Conservation (phyloP, 2,888 invertebrate genomes). For the Polyommatus icarus region DNA sequence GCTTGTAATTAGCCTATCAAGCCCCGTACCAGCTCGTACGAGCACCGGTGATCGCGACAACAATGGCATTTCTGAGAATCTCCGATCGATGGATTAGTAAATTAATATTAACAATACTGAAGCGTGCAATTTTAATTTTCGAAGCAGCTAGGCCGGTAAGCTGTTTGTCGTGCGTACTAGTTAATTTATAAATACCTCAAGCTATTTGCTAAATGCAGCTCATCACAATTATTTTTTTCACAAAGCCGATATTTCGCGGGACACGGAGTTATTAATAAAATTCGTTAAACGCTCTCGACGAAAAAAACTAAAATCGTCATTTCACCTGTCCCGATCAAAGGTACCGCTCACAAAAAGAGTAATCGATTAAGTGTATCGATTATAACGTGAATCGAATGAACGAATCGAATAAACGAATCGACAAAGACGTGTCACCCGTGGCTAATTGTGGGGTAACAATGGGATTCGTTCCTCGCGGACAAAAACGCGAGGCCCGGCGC, state of each 20-base stretch:
- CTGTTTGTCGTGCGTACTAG: background rate
- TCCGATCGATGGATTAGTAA: too few relatives aligned
- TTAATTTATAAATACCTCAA: background rate
- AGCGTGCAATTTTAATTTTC: background rate
- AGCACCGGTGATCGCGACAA: too few relatives aligned
- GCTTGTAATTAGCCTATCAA: too few relatives aligned
- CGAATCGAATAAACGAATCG: conserved; percentile 43
- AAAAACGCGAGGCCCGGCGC: conserved; percentile 70
- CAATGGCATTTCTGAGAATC: too few relatives aligned
- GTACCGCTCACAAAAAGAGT: conserved; percentile 65
- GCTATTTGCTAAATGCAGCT: conserved; percentile 3
- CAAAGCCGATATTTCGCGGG: conserved; percentile 19
- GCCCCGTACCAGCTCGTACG: too few relatives aligned
- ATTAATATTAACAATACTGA: too few relatives aligned
- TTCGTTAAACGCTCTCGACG: conserved; percentile 23
- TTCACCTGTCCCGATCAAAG: conserved; percentile 54
- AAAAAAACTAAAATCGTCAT: conserved; percentile 41
- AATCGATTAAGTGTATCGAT: conserved; percentile 75
- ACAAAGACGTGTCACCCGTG: conserved; percentile 68
- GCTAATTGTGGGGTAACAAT: conserved; percentile 68
- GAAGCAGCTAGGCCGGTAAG: background rate
- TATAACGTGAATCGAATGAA: conserved; percentile 49
- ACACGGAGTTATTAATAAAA: conserved; percentile 24
- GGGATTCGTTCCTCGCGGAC: conserved; percentile 75
- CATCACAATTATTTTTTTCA: conserved; percentile 22